Conservation (phyloP, 2,797 vertebrate species). For the Ptychadena robeensis region DNA sequence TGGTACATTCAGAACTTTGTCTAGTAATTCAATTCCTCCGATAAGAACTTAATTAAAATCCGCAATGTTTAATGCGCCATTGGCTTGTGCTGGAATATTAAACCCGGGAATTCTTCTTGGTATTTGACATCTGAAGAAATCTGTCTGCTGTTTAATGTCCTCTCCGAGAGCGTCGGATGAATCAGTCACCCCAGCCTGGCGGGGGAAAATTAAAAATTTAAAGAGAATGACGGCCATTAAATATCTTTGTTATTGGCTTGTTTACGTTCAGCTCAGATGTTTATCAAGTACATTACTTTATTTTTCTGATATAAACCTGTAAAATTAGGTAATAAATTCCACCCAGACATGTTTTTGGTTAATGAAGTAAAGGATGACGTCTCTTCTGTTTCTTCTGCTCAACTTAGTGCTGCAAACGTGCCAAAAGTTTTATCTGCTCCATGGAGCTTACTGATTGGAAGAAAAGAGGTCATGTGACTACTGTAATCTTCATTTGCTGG, state of each 20-base stretch:
- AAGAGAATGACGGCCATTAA: background rate
- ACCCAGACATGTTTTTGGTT: background rate
- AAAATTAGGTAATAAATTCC: background rate
- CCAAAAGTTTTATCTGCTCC: no score
- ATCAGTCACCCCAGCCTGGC: background rate
- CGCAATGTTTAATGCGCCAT: background rate
- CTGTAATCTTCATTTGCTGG: no score
- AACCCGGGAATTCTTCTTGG: background rate
- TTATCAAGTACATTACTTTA: no score
- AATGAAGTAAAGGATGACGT: no score
- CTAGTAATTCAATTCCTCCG: background rate
- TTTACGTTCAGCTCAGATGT: background rate
- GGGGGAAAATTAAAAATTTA: background rate
- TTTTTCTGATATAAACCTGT: background rate
- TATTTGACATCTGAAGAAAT: background rate
- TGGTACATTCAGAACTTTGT: background rate
- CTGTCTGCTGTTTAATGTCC: background rate
- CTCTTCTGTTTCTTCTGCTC: background rate
- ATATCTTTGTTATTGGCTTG: background rate
- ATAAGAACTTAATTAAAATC: conserved; percentile 1
- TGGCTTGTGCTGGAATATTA: background rate
- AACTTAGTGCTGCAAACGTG: no score
- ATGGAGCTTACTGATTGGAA: no score
- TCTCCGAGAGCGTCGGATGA: background rate
- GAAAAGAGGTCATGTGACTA: no score